Conservation (phyloP, 2,113 vertebrate genomes). For the Theristicus caerulescens region DNA sequence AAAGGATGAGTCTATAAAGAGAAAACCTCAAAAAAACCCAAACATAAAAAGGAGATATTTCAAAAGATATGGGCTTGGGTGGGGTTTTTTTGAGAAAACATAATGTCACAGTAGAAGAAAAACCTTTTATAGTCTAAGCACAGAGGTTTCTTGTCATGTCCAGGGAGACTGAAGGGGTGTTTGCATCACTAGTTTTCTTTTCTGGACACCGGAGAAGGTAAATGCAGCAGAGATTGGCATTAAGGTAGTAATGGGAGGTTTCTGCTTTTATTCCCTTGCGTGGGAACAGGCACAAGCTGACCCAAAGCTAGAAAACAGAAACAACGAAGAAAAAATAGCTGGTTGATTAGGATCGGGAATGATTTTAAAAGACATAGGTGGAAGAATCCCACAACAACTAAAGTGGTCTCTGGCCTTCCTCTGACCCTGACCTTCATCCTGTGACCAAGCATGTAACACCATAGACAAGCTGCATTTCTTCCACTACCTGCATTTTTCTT, state of each 20-base stretch:
- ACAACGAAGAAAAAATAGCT: background rate
- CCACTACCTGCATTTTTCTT: background rate
- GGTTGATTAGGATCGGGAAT: rapidly evolving
- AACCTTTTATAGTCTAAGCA: background rate
- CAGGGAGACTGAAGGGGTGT: background rate
- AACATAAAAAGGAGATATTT: background rate
- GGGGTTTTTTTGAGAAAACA: background rate
- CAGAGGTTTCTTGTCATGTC: background rate
- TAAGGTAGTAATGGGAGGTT: background rate
- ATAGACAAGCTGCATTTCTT: background rate
- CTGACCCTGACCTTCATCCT: background rate
- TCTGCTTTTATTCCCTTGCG: background rate
- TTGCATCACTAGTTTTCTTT: background rate
- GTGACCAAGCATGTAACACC: background rate
- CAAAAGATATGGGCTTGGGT: background rate
- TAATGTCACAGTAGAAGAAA: background rate
- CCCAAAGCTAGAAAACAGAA: background rate
- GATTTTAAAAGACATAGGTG: background rate
- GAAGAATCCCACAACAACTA: background rate
- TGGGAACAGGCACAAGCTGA: background rate
- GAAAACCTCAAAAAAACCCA: background rate
- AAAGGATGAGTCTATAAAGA: background rate
- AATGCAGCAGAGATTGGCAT: background rate
- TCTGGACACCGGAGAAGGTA: background rate
- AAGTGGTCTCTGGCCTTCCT: background rate